phyloP scores from a whole-genome alignment of 2,113 vertebrate genomes.

The Hylia prasina region DNA sequence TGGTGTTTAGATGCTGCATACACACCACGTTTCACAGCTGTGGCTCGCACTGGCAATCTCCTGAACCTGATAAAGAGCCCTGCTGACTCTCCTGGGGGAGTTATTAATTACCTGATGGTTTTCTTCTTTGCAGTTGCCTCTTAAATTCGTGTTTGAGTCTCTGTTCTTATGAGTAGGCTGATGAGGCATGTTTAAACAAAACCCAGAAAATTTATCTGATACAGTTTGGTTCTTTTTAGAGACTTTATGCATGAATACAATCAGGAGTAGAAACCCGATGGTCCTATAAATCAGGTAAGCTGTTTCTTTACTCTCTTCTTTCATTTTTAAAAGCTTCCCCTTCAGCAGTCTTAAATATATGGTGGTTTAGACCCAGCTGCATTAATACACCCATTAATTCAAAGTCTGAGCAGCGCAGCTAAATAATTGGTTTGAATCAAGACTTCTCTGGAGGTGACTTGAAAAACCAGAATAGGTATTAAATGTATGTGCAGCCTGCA shows the following conservation, averaged over 20 bases:
- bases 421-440: background rate
- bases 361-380: background rate
- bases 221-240: background rate
- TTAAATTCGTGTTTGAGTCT: background rate
- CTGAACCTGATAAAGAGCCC: background rate
- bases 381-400: background rate
- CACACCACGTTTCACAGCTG: background rate
- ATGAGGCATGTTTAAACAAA: background rate
- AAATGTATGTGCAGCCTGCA: background rate
- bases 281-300: constrained; percentile 2
- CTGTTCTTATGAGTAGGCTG: background rate
- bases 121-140: background rate
- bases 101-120: background rate
- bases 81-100: background rate
- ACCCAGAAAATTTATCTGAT: background rate
- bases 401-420: background rate
- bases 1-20: background rate
- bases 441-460: background rate
- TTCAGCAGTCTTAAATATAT: background rate
- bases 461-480: background rate
- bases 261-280: background rate
- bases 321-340: background rate
- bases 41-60: background rate
- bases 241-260: background rate
- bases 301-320: background rate